Percentiles rank a stretch among this genome's conserved stretches.
These are phyloP conservation scores for Plestiodon gilberti DNA, from an alignment of 2,113 vertebrate species.

Conservation along the genomic window DNA sequence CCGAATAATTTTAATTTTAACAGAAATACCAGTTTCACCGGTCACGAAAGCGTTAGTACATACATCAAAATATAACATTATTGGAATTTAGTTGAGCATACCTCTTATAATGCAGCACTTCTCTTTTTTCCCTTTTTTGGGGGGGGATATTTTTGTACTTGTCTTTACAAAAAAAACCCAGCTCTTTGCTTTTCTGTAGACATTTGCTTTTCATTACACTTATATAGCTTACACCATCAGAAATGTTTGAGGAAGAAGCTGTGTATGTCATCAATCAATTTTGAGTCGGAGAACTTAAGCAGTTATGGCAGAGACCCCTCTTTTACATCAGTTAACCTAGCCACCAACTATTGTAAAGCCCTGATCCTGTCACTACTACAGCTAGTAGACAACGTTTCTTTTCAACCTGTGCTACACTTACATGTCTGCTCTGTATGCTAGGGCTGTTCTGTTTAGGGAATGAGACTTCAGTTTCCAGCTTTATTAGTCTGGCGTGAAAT, in stretches of 20 bases:
- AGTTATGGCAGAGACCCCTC: neutral
- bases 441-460: neutral
- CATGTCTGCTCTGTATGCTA: neutral
- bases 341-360: neutral
- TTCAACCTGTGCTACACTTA: neutral
- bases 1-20: too few species aligned
- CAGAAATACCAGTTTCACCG: too few species aligned
- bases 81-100: neutral
- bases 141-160: neutral
- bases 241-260: neutral
- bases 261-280: too few species aligned
- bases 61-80: neutral
- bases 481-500: neutral
- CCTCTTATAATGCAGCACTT: neutral
- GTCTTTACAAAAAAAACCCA: too few species aligned
- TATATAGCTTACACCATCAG: neutral
- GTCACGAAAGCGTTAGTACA: too few species aligned
- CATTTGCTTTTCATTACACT: neutral
- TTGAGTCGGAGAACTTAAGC: neutral
- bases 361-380: too few species aligned
- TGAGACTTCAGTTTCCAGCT: neutral
- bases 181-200: neutral
- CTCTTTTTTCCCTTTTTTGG: neutral
- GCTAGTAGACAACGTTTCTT: neutral
- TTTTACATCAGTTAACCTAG: neutral